Base-by-base conservation (phyloP, 2,888 invertebrate genomes). In the Hecatera dysodea region DNA sequence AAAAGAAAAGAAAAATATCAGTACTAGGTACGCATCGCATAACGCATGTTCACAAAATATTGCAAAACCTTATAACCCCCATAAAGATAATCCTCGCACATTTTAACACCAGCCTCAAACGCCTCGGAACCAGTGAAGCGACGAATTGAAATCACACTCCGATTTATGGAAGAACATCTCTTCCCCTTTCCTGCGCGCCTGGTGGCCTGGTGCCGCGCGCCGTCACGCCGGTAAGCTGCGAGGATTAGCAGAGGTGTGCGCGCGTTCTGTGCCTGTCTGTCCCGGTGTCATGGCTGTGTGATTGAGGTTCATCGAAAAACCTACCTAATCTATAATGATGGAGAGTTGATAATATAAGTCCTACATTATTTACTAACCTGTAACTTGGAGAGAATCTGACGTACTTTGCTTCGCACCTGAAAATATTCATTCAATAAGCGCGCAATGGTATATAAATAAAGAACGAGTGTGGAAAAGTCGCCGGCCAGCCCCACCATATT, bases 241-340 rank as follows among this genome's bases (percentile, higher is more conserved):
- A 22, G 62, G 77, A 75, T 76, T 62, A 75, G 46, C 77, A 62
- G 70, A 61, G 48, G n/a, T 44, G 76, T 69, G 42, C 48, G 36
- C 27, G 1, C 55, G 33, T 52, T 22, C 36, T 19, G 42, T 22
- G 17, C 5, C 50, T 33, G n/a, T 17, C 39, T 46, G 5, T 19
- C 52, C 22, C n/a, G 57, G 53, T 46, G 27, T 67, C 33, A 53
- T 24, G 17, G 24, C 27, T n/a, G 46, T 44, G 39, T 72, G 67
- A 39, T 48, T 33, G 68, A 46, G 46, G 27, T 46, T 53, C 53
- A 46, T 53, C 22, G 27, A 33, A 12, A n/a, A 11, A n/a, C 17
- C 24, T 17, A 39, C 24, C 24, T 67, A n/a, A 68, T 52, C 33
- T 52, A 12, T 39, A 52, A 29, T 67, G 44, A 67, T 52, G n/a